These are phyloP conservation scores for Osedax frankpressi DNA, from an alignment of 2,888 invertebrate genomes.

Conservation along the genomic window DNA sequence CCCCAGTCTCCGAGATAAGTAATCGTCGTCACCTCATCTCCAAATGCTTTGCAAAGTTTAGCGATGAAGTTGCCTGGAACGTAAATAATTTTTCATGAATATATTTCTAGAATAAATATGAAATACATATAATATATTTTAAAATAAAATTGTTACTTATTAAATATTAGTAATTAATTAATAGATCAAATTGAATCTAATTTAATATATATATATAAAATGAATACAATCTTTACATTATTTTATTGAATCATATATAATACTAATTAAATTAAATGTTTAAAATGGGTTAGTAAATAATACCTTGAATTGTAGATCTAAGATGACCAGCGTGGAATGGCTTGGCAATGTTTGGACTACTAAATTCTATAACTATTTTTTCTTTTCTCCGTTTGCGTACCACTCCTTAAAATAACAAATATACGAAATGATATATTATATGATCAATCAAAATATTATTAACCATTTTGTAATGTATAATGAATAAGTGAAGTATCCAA, in stretches of 20 bases:
- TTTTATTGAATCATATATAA: no score
- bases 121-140: background rate
- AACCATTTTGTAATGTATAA: no score
- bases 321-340: conserved; percentile 94
- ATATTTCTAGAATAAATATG: background rate
- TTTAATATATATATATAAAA: no score
- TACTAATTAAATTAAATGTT: no score
- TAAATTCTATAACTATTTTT: conserved; percentile 32
- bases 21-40: conserved; percentile 64
- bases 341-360: conserved; percentile 96
- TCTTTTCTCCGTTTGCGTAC: no score
- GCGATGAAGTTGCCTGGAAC: conserved; percentile 75
- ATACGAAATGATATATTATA: no score
- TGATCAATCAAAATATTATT: no score
- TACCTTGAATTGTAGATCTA: conserved; percentile 71
- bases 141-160: background rate
- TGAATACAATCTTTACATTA: background rate
- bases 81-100: no score
- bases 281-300: background rate
- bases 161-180: background rate
- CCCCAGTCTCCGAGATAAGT: conserved; percentile 99
- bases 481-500: no score
- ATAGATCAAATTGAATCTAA: background rate
- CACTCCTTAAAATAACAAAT: no score
- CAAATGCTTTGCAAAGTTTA: conserved; percentile 62